A percentile compares a stretch with the other conserved stretches of the same genome.
Conservation (phyloP, 1,140 invertebrate genomes). For the Sipha flava region DNA sequence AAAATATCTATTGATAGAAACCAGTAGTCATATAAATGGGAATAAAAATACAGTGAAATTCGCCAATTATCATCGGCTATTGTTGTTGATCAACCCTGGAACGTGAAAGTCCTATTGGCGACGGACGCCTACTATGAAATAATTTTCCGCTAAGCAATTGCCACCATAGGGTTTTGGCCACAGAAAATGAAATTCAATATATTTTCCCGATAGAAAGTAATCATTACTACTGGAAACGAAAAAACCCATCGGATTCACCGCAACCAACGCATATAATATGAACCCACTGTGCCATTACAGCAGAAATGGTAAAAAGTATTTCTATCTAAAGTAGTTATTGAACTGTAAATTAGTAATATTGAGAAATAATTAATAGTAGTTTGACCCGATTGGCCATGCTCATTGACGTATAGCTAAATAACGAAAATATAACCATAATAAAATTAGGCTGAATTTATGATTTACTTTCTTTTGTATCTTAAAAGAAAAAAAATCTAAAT, state of each 20-base stretch:
- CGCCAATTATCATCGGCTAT: conserved; percentile 27
- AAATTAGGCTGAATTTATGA: background rate
- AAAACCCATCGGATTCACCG: background rate
- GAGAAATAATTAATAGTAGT: background rate
- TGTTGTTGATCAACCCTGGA: conserved; percentile 27
- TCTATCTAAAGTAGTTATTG: background rate
- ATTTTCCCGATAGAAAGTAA: conserved; percentile 20
- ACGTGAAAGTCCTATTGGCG: conserved; percentile 15
- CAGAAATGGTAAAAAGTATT: background rate
- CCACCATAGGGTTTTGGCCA: background rate
- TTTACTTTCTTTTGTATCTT: background rate
- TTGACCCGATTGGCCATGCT: conserved; percentile 11
- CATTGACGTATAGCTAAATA: background rate
- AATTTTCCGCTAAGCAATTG: background rate
- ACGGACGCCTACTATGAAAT: background rate
- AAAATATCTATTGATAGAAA: background rate
- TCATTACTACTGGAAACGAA: background rate
- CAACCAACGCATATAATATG: background rate
- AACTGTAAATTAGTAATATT: background rate
- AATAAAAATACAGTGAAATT: conserved; percentile 22
- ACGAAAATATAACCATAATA: background rate
- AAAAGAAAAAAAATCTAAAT: background rate
- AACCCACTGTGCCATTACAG: background rate
- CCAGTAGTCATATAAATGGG: background rate
- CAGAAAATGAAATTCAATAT: background rate